These are phyloP conservation scores for Barnardius zonarius DNA, from an alignment of 2,113 vertebrate species.

Conservation along the genomic window DNA sequence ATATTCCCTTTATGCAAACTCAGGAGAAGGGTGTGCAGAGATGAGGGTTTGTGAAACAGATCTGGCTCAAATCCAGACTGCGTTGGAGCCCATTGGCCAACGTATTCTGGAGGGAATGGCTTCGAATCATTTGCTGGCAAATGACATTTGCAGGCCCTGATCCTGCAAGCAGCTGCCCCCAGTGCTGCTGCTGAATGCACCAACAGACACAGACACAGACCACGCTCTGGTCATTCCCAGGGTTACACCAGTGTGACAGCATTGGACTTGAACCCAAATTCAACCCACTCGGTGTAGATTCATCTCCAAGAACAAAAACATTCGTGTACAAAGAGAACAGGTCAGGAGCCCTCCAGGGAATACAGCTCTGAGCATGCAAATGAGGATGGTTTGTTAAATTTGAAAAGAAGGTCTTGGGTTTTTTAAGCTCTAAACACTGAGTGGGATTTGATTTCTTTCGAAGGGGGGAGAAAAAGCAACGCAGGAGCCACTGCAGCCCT, in stretches of 20 bases:
- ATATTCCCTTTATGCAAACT: background rate
- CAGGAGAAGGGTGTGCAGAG: background rate
- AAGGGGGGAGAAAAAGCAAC: background rate
- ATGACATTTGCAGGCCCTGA: background rate
- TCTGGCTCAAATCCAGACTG: background rate
- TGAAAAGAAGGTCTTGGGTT: background rate
- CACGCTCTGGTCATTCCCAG: background rate
- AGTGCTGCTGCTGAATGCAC: background rate
- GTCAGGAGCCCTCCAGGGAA: background rate
- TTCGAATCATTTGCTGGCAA: background rate
- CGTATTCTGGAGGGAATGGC: background rate
- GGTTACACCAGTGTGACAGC: background rate
- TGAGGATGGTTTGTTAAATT: background rate
- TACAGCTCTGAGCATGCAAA: slow-evolving; percentile 7
- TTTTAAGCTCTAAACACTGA: background rate
- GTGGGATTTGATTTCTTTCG: background rate
- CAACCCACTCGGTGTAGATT: background rate
- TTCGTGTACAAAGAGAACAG: background rate
- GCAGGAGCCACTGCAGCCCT: background rate
- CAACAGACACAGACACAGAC: background rate
- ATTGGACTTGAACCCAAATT: background rate
- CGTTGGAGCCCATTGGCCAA: background rate
- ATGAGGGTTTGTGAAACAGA: slow-evolving; percentile 29
- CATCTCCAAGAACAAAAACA: background rate
- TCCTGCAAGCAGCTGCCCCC: background rate